These are phyloP conservation scores for Gari tellinella DNA, from an alignment of 2,888 invertebrate genomes.

Conservation along the genomic window DNA sequence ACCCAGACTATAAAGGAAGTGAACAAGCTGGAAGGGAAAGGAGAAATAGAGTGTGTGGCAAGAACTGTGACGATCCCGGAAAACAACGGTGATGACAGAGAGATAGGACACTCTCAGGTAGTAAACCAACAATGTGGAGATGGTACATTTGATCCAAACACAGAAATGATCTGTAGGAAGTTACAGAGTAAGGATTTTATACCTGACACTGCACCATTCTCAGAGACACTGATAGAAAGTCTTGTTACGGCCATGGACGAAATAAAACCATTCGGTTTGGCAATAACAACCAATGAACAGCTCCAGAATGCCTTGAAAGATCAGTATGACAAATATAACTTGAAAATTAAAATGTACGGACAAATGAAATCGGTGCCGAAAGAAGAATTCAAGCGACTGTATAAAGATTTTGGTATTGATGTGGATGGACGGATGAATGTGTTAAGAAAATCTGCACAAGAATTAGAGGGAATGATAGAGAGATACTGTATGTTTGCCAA, in stretches of 20 bases:
- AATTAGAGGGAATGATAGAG: conserved; percentile 30
- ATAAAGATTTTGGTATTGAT: conserved; percentile 50
- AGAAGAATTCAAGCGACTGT: conserved; percentile 47
- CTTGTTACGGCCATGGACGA: conserved; percentile 41
- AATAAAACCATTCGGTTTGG: conserved; percentile 46
- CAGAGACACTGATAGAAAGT: conserved; percentile 14
- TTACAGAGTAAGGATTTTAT: not conserved
- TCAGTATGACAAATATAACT: conserved; percentile 41
- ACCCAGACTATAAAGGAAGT: conserved; percentile 52
- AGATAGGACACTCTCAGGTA: not conserved
- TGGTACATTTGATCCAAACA: not conserved
- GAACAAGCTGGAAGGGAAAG: conserved; percentile 38
- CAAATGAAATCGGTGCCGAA: conserved; percentile 43
- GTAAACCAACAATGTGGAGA: not conserved
- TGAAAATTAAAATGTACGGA: conserved; percentile 45
- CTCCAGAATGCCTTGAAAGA: conserved; percentile 26
- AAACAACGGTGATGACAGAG: not conserved
- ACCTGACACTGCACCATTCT: conserved; percentile 3
- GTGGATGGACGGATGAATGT: conserved; percentile 45
- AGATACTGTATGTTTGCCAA: conserved; percentile 52
- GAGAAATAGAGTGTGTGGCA: conserved; percentile 5
- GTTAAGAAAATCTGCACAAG: conserved; percentile 32
- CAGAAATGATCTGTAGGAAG: conserved; percentile 4
- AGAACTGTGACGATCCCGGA: not conserved
- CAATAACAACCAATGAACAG: conserved; percentile 34